Evolutionary conservation across 1,140 invertebrate genomes (phyloP), one percentile per base, ranked within the genome.

Genomic region (Agrilus planipennis): DNA sequence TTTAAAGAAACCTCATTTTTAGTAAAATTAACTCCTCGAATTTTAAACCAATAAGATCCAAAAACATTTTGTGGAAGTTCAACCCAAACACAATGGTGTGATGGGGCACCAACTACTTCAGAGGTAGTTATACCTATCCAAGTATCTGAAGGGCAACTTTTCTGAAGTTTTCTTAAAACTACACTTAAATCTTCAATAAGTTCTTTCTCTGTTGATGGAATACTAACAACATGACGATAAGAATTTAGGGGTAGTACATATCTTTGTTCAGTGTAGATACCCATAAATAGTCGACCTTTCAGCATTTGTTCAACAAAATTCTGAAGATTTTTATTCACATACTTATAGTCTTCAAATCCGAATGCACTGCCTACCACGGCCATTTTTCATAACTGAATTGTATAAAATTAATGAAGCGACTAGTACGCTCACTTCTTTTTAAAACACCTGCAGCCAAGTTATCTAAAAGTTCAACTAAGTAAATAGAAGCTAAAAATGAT

Each of bases 231-330:
- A 32, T 44, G 36, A 18, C 42, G 10, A n/a, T 44, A 44, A 12
- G 29, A n/a, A 9, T 34, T 18, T 14, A 44, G 25, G 22, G 12
- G 10, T n/a, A 39, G 29, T 12, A 44, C 42, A 6, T 34, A 32
- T 15, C 42, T 22, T 19, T 28, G 31, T 12, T 44, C 42, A 25
- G 34, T 21, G 22, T 34, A 44, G 10, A 23, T 7, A 11, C 42
- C 42, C 28, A 44, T 23, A 20, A 44, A 44, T 16, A 44, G n/a
- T 39, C 30, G 31, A 12, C 36, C 35, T 16, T 39, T 22, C 12
- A 44, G 18, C 42, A 44, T 38, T 18, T 44, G 42, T 20, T 20
- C 34, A 5, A 37, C 42, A 34, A 39, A 44, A 9, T 31, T 41
- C 16, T 41, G 18, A 10, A 41, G 16, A 4, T 22, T 14, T 25